These are phyloP conservation scores for Bombus impatiens DNA, from an alignment of 1,140 invertebrate species.

Conservation along the genomic window DNA sequence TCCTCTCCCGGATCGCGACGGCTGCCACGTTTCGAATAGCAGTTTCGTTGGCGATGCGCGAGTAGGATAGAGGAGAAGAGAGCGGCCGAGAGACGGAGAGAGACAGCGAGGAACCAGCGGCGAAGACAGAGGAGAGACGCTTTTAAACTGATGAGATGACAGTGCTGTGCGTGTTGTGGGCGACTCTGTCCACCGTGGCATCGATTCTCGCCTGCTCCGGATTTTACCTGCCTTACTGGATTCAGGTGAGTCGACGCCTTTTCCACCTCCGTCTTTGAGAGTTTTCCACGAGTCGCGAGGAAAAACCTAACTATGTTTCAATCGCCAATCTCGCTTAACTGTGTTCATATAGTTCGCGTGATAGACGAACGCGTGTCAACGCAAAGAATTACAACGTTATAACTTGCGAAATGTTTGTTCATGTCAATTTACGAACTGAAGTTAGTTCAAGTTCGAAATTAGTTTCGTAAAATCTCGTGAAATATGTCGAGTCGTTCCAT, in stretches of 20 bases:
- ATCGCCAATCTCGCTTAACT: no score
- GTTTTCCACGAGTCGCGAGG: background rate
- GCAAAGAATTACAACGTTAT: no score
- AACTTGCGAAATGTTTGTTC: no score
- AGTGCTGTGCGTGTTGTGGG: slow-evolving; percentile 86
- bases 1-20: background rate
- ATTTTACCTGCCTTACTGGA: slow-evolving; percentile 89
- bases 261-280: no score
- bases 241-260: slow-evolving; percentile 82
- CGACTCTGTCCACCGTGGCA: slow-evolving; percentile 84
- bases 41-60: slow-evolving; percentile 24
- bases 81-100: background rate
- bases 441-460: no score
- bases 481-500: no score
- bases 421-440: no score
- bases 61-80: background rate
- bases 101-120: background rate
- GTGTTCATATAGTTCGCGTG: no score
- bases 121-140: slow-evolving; percentile 27
- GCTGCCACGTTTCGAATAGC: background rate
- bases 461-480: no score
- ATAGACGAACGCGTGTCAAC: no score
- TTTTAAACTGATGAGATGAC: slow-evolving; percentile 81
- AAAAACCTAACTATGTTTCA: background rate
- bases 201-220: slow-evolving; percentile 86